Evolutionary conservation across 2,113 vertebrate genomes (phyloP).

Genomic region (Ctenomys sociabilis): DNA sequence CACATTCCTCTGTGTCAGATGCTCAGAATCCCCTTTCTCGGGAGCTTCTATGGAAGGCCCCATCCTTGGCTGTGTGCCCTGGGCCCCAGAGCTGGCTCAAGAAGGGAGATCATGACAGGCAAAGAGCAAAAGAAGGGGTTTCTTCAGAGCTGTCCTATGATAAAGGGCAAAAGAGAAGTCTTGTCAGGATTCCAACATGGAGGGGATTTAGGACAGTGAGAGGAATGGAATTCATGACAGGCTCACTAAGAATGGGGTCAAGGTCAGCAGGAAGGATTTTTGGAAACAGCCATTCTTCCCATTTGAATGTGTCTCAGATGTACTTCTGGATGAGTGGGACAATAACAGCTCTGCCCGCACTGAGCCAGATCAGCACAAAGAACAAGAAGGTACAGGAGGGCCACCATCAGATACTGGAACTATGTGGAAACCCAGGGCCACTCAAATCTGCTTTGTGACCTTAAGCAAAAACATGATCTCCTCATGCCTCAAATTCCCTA

Average conservation of each 20-base stretch:
- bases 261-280: background rate
- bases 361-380: background rate
- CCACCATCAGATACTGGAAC: constrained; percentile 29
- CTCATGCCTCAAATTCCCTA: background rate
- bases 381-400: background rate
- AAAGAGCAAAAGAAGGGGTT: background rate
- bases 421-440: constrained; percentile 7
- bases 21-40: constrained; percentile 37
- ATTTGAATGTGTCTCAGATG: background rate
- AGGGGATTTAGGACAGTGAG: background rate
- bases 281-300: constrained; percentile 31
- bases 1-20: constrained; percentile 26
- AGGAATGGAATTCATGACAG: constrained; percentile 42
- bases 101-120: background rate
- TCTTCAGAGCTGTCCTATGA: background rate
- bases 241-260: background rate
- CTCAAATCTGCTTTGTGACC: constrained; percentile 15
- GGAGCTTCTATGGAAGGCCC: background rate
- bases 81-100: background rate
- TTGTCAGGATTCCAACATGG: constrained; percentile 26
- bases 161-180: background rate
- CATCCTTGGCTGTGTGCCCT: constrained; percentile 25
- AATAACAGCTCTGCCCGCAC: background rate
- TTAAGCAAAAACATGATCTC: background rate
- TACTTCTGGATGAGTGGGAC: background rate